Evolutionary conservation across 2,888 invertebrate species (phyloP), one percentile per base, ranked within the genome.

Genomic region (Acrobasis suavella): DNA sequence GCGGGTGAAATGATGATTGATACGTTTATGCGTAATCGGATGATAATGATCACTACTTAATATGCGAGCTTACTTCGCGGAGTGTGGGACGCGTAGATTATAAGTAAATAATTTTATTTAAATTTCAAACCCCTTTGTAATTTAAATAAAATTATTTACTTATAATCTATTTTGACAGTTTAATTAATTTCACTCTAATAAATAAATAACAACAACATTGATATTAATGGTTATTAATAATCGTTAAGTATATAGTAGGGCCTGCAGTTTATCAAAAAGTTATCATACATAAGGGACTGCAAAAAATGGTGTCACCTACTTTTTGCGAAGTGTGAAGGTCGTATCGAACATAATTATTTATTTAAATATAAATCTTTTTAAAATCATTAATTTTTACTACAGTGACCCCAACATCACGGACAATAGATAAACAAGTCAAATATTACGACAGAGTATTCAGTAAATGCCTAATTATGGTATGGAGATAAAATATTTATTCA

Each of bases 251-350:
- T n/a, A n/a, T n/a, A n/a, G 62, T 50, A 52, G 62, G 69, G 72
- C 71, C 62, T 65, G 71, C 72, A 82, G 81, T 74, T 77, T 81
- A 82, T 82, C 81, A 65, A 60, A 67, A 42, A 67, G 75, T 82
- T 83, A 83, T 83, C 82, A 66, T 64, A 67, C 73, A 72, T 69
- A 72, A 66, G 80, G 78, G 80, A 78, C 71, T 76, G 78, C 74
- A 70, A 76, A 79, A 32, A 82, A 78, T 77, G 73, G 80, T 81
- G 90, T 88, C 88, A 91, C 91, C 91, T 81, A 91, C 87, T 86
- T 91, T 83, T 85, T 73, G 75, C 79, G 78, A 76, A 81, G 79
- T 87, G 51, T 51, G 88, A 91, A 90, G 91, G 91, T 89, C 87
- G 80, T 75, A 72, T 80, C 81, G 87, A 82, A 81, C 74, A 75